A percentile compares a stretch with the other conserved stretches of the same genome.
Conservation (phyloP, 1,140 invertebrate genomes). For the Dufourea novaeangliae region DNA sequence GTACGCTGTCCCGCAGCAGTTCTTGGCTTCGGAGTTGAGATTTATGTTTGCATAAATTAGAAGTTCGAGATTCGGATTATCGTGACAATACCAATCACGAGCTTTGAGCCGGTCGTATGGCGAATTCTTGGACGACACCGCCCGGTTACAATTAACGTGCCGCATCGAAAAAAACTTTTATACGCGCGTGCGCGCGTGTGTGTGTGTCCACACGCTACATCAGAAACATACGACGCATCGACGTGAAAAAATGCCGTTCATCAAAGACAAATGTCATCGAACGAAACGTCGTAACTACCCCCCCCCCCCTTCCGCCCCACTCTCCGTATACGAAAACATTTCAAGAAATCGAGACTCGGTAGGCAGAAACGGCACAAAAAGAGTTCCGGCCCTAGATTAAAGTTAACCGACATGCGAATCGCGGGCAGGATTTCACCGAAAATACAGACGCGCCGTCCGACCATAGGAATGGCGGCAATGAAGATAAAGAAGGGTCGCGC, state of each 20-base stretch:
- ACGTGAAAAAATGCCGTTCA: too few species aligned
- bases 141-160: background rate
- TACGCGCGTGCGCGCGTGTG: background rate
- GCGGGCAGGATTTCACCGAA: conserved; percentile 32
- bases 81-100: background rate
- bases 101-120: background rate
- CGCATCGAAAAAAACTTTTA: too few species aligned
- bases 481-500: conserved; percentile 68
- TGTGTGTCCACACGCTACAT: too few species aligned
- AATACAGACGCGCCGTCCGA: conserved; percentile 18
- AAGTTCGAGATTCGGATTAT: background rate
- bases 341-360: too few species aligned
- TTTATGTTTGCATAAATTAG: conserved; percentile 6
- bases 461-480: conserved; percentile 58
- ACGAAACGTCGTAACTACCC: too few species aligned
- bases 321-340: too few species aligned
- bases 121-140: background rate
- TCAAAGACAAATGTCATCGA: too few species aligned
- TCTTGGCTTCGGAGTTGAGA: background rate
- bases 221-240: too few species aligned
- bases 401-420: conserved; percentile 32
- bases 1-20: background rate
- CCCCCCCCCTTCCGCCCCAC: too few species aligned
- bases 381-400: conserved; percentile 20
- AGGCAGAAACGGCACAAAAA: background rate